Percentiles rank a stretch among this genome's conserved stretches.
Evolutionary conservation across 2,888 invertebrate species (phyloP).

Genomic region (Reticulitermes lucifugus): DNA sequence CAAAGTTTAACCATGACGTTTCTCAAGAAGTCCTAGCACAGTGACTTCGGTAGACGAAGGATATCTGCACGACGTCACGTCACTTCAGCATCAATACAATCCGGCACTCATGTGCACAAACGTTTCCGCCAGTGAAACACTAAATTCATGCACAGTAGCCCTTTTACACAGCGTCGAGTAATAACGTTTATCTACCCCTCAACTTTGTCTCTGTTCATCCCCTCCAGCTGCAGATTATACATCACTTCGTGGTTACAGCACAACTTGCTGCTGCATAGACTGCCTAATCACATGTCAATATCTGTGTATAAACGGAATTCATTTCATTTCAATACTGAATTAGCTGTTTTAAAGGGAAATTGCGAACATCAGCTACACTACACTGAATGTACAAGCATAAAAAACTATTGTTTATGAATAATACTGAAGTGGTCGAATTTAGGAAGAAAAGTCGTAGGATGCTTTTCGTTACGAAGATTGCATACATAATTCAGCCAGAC

Average conservation of each 20-base stretch:
- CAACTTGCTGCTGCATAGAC: background rate
- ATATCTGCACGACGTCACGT: background rate
- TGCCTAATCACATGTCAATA: background rate
- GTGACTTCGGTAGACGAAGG: background rate
- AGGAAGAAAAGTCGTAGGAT: too few relatives aligned
- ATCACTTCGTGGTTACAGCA: background rate
- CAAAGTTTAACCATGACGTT: background rate
- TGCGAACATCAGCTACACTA: too few relatives aligned
- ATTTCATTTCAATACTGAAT: too few relatives aligned
- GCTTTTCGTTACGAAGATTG: too few relatives aligned
- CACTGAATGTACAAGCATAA: too few relatives aligned
- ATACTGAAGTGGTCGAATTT: too few relatives aligned
- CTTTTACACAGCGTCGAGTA: background rate
- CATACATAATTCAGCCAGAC: too few relatives aligned
- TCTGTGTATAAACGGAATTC: too few relatives aligned
- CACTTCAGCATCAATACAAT: background rate
- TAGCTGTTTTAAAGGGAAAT: too few relatives aligned
- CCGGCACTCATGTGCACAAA: background rate
- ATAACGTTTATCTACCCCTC: slow-evolving; percentile 1
- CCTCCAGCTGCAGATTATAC: background rate
- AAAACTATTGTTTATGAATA: too few relatives aligned
- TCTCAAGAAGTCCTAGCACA: background rate
- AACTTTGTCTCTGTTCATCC: slow-evolving; percentile 1
- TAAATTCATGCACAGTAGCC: background rate
- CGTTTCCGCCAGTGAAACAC: background rate